Base-by-base conservation (phyloP, 1,140 invertebrate species). In the Drosophila triauraria region DNA sequence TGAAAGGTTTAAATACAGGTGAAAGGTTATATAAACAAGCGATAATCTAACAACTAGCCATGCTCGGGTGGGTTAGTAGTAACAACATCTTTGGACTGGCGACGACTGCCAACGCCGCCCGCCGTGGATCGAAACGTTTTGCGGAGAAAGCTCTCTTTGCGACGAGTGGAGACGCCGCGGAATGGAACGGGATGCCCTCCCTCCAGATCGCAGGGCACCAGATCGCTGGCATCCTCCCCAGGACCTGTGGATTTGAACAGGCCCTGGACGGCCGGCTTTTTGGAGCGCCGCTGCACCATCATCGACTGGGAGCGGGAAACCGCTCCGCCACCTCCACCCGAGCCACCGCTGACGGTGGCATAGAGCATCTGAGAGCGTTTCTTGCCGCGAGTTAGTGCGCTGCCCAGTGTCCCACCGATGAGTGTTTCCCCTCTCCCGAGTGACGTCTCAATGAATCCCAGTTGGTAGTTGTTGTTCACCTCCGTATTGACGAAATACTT, bases 71-170 rank as follows among this genome's bases (percentile, higher is more conserved):
- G 70, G 78, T 92, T 92, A 92, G 91, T 54, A 40, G 20, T 90
- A 68, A 84, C 74, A 75, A 67, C 65, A 71, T 91, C 78, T 77
- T 78, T 80, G 38, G 65, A 25, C 25, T 56, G 51, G 32, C 67
- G 67, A 38, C 80, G 84, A 58, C 23, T 78, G n/a, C 75, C 77
- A 61, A 70, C 80, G 12, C 75, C 77, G 72, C 78, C 80, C 51
- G 91, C 91, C 57, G 84, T 82, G 40, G 85, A 78, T 54, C 80
- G 80, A 69, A 93, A 87, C 25, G 90, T 93, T 75, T 92, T 93
- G 51, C 82, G 91, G 51, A 93, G 72, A 78, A 93, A 93, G 75
- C 92, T 93, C 74, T 93, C 86, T 71, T 93, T 93, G 60, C 87
- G 91, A 1, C 75, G 69, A 44, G 81, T 54, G 60, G 78, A 56